phyloP scores from a whole-genome alignment of 2,888 invertebrate species.

The Arge pagana region DNA sequence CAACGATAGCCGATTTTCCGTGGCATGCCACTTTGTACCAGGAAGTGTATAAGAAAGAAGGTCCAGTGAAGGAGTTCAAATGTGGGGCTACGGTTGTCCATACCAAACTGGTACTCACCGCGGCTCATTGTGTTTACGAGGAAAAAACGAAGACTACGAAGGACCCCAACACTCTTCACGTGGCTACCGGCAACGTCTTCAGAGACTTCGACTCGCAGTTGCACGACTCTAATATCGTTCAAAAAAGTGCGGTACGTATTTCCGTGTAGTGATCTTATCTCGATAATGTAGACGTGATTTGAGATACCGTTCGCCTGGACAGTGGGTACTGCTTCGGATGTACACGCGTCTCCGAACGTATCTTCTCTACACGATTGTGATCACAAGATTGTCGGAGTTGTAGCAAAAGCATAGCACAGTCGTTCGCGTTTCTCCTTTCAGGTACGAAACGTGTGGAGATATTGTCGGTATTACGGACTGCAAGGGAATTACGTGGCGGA shows the following conservation, averaged over 20 bases:
- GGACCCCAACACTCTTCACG: constrained; percentile 34
- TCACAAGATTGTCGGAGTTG: no score
- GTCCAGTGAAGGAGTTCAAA: constrained; percentile 40
- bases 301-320: no score
- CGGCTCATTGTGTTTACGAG: constrained; percentile 57
- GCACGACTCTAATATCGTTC: constrained; percentile 38
- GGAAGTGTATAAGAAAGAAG: constrained; percentile 7
- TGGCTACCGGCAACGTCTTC: constrained; percentile 52
- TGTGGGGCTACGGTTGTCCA: constrained; percentile 55
- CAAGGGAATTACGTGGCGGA: constrained; percentile 47
- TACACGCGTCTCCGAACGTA: no score
- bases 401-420: no score
- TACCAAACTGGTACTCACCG: constrained; percentile 51
- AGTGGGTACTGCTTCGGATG: no score
- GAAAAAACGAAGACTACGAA: constrained; percentile 32
- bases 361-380: no score
- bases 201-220: constrained; percentile 42
- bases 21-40: constrained; percentile 56
- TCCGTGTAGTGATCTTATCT: no score
- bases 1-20: constrained; percentile 49
- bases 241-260: constrained; percentile 37
- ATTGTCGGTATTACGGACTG: constrained; percentile 44
- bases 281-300: no score
- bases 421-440: no score
- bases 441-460: constrained; percentile 45